These are phyloP conservation scores for Eublepharis macularius DNA, from an alignment of 2,113 vertebrate genomes.

Conservation along the genomic window DNA sequence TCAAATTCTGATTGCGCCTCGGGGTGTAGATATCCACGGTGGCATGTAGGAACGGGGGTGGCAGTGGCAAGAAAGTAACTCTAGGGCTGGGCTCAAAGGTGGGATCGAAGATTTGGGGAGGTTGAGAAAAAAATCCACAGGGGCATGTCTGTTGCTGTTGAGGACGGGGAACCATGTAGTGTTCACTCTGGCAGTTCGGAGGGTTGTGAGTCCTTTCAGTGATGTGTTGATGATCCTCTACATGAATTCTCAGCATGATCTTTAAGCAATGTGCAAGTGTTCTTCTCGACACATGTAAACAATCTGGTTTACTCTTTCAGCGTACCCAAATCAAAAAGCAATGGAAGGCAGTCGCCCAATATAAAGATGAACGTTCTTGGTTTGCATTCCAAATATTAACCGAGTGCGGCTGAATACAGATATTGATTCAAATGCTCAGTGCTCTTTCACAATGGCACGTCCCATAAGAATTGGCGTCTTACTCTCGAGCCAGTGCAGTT, in stretches of 20 bases:
- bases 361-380: not conserved
- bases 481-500: too few species aligned
- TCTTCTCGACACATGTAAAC: too few species aligned
- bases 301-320: not conserved
- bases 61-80: accelerated
- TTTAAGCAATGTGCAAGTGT: accelerated
- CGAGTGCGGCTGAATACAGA: not conserved
- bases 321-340: not conserved
- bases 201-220: not conserved
- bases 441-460: not conserved
- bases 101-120: not conserved
- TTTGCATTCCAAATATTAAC: not conserved
- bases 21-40: not conserved
- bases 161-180: accelerated
- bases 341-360: too few species aligned
- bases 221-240: too few species aligned
- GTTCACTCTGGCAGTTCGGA: not conserved
- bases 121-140: not conserved
- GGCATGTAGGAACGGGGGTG: not conserved
- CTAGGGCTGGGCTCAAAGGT: accelerated
- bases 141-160: not conserved
- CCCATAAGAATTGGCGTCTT: not conserved
- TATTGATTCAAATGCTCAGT: not conserved
- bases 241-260: not conserved
- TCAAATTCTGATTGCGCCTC: not conserved